Conservation (phyloP, 1,140 invertebrate species). For the Platyura marginata region DNA sequence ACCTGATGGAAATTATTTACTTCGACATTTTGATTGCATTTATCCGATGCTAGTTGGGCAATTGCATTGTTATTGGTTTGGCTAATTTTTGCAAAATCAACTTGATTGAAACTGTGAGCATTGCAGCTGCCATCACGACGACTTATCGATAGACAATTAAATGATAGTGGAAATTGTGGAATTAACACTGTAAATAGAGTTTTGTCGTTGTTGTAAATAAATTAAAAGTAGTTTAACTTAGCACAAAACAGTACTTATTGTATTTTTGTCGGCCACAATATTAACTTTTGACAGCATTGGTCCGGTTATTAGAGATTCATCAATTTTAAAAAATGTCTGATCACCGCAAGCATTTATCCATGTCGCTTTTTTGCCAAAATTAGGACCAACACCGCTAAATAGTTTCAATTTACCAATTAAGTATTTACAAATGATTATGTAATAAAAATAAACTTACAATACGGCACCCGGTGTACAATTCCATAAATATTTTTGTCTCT, state of each 20-base stretch:
- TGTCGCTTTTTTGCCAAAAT: constrained; percentile 63
- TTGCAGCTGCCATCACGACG: constrained; percentile 65
- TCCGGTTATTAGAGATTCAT: constrained; percentile 80
- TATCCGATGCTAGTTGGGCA: constrained; percentile 9
- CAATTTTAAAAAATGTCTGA: constrained; percentile 86
- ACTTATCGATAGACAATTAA: constrained; percentile 64
- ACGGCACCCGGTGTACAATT: constrained; percentile 65
- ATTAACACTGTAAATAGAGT: constrained; percentile 11
- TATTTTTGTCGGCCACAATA: constrained; percentile 72
- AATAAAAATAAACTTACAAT: constrained; percentile 32
- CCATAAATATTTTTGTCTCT: constrained; percentile 39
- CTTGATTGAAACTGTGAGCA: constrained; percentile 55
- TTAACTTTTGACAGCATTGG: constrained; percentile 68
- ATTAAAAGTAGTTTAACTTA: too few species aligned
- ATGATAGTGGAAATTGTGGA: constrained; percentile 25
- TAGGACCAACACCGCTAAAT: constrained; percentile 42
- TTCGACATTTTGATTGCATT: constrained; percentile 16
- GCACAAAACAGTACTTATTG: constrained; percentile 68
- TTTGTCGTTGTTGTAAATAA: not conserved
- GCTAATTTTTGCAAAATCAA: constrained; percentile 34
- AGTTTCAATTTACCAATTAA: too few species aligned
- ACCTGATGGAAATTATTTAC: constrained; percentile 6
- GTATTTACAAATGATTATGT: not conserved
- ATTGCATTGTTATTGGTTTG: constrained; percentile 10
- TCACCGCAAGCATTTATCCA: constrained; percentile 90